Evolutionary conservation across 2,113 vertebrate species (phyloP), one percentile per base, ranked within the genome.

Genomic region (Tilapia sparmanii): DNA sequence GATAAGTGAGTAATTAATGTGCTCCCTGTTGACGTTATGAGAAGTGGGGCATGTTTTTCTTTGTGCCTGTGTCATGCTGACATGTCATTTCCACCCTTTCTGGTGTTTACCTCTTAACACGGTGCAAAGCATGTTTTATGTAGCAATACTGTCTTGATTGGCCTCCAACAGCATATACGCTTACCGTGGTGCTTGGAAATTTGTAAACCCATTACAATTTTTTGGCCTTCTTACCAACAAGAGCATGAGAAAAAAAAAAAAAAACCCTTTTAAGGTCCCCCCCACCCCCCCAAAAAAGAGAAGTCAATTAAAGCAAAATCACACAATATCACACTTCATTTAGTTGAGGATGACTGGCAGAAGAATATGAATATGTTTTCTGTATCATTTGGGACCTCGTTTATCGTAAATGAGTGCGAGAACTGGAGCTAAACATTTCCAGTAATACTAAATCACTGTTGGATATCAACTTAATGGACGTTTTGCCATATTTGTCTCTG

Each of bases 31-130:
- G 52, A 35, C 35, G 84, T 87, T 79, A 84, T 80, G 71, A 42
- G 57, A 88, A 82, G 73, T 47, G 84, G 91, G 63, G 31, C 81
- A 53, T 94, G 95, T 93, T 95, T 93, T 94, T 92, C 71, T 88
- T 8, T 5, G 11, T 42, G 52, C 29, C 55, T 16, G 24, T 93
- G 90, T 95, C 93, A 91, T 50, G 47, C 52, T 93, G 93, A 91
- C 93, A 90, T 94, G 83, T 89, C 89, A 87, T 93, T 91, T 91
- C 42, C 73, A 83, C 40, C 76, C 40, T 86, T 81, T 81, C 16
- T 82, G 57, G 68, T 92, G 90, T 92, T 94, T 93, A 91, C 84
- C 63, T 87, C 50, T 85, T 86, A 57, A 91, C 84, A 26, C 38
- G 11, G 19, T 22, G 9, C 52, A 35, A 33, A 82, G 73, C 59